These are phyloP conservation scores for Ethmia dodecea DNA, from an alignment of 2,888 invertebrate species.

Conservation along the genomic window DNA sequence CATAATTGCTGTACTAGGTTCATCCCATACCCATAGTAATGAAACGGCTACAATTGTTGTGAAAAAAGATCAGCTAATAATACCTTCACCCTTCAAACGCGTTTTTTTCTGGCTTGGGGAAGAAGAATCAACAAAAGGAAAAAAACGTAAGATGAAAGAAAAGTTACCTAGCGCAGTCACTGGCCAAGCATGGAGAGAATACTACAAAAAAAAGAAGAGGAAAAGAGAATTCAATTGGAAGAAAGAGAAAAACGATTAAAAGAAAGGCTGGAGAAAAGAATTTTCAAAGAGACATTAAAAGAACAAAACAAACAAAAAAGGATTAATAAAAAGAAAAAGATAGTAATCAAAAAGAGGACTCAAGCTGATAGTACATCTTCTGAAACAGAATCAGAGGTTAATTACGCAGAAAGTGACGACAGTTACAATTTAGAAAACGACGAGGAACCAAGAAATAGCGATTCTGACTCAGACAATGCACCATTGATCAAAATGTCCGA, in stretches of 20 bases:
- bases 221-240: neutral
- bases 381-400: constrained; percentile 6
- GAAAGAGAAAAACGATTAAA: constrained; percentile 1
- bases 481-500: constrained; percentile 1
- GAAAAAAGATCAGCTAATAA: constrained; percentile 22
- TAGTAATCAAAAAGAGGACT: neutral
- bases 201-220: neutral
- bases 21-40: too few relatives aligned
- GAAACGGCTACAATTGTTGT: too few relatives aligned
- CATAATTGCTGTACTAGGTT: too few relatives aligned
- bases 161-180: constrained; percentile 3
- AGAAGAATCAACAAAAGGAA: constrained; percentile 4
- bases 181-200: constrained; percentile 4
- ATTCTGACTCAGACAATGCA: constrained; percentile 4
- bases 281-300: constrained; percentile 3
- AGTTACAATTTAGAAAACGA: constrained; percentile 4
- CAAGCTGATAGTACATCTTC: constrained; percentile 2
- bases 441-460: neutral
- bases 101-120: constrained; percentile 15
- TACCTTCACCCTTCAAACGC: constrained; percentile 22
- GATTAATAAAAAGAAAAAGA: neutral
- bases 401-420: constrained; percentile 10
- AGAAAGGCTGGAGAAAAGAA: neutral
- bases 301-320: constrained; percentile 4
- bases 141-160: constrained; percentile 4